Conservation (phyloP, 1,140 invertebrate species). For the Agrilus planipennis region DNA sequence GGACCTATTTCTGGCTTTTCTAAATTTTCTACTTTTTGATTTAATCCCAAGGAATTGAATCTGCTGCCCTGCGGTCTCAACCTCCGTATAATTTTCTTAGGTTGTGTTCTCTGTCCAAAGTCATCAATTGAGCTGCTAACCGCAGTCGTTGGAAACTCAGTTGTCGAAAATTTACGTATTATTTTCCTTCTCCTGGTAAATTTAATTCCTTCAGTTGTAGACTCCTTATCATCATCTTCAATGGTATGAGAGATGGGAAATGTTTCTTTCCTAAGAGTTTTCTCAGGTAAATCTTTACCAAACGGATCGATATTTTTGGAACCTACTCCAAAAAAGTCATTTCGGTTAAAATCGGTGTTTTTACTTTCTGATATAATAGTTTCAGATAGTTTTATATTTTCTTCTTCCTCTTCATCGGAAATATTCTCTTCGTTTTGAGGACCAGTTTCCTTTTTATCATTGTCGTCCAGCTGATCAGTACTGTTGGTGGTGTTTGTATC, state of each 20-base stretch:
- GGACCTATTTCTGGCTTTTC: too few species aligned
- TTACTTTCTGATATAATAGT: constrained; percentile 42
- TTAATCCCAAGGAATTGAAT: background rate
- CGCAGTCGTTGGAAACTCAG: background rate
- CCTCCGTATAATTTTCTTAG: constrained; percentile 42
- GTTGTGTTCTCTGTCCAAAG: constrained; percentile 15
- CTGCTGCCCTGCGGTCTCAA: constrained; percentile 28
- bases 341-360: too few species aligned
- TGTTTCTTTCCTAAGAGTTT: too few species aligned
- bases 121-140: constrained; percentile 15
- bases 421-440: constrained; percentile 3
- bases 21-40: background rate
- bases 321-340: too few species aligned
- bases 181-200: constrained; percentile 3
- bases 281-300: too few species aligned
- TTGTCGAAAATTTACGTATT: background rate
- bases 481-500: too few species aligned
- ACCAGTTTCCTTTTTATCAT: constrained; percentile 5
- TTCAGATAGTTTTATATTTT: constrained; percentile 44
- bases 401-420: constrained; percentile 35
- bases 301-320: constrained; percentile 1
- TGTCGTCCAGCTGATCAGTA: too few species aligned
- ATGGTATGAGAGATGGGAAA: constrained; percentile 21
- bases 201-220: too few species aligned
- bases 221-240: constrained; percentile 20